Base-by-base conservation (phyloP, 2,113 vertebrate species). In the Mustela lutreola region DNA sequence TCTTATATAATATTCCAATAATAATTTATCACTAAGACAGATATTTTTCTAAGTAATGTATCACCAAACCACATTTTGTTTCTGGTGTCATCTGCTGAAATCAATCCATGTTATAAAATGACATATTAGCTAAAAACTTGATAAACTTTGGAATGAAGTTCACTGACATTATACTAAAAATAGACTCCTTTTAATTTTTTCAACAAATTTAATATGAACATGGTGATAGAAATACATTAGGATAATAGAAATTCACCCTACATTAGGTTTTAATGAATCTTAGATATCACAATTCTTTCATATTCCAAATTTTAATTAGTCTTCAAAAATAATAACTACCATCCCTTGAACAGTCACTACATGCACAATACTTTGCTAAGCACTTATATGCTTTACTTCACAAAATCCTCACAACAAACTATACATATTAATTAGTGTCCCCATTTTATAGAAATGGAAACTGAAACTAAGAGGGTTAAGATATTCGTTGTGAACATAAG, bases 201-300 rank as follows among this genome's bases (percentile, higher is more conserved):
- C 96, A 98, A 97, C 97, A 98, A 98, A 93, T 95, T 95, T 97
- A 89, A 98, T 97, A 96, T 70, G 97, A 98, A 84, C 65, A 87
- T 86, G 94, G 85, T 98, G 97, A 97, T 97, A 95, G 97, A 97
- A 98, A 91, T 94, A 97, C 97, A 98, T 98, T 97, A 98, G 97
- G 97, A 89, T 98, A 98, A 98, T 98, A 97, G 97, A 97, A 98
- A 97, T 97, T 98, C 97, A 98, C 97, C 91, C 97, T 97, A 98
- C 96, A 98, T 98, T 98, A 98, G 97, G 96, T 98, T 98, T 96
- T 97, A 98, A 98, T 98, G 98, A 98, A 97, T 98, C 97, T 98
- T 96, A 94, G 97, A 93, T 94, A 98, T 97, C 97, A 97, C 94
- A 97, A 97, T 98, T 95, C 95, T 98, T 97, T 94, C 89, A 97